A percentile compares a stretch with the other conserved stretches of the same genome.
Conservation (phyloP, 2,797 vertebrate species). For the Syngnathus rostellatus region DNA sequence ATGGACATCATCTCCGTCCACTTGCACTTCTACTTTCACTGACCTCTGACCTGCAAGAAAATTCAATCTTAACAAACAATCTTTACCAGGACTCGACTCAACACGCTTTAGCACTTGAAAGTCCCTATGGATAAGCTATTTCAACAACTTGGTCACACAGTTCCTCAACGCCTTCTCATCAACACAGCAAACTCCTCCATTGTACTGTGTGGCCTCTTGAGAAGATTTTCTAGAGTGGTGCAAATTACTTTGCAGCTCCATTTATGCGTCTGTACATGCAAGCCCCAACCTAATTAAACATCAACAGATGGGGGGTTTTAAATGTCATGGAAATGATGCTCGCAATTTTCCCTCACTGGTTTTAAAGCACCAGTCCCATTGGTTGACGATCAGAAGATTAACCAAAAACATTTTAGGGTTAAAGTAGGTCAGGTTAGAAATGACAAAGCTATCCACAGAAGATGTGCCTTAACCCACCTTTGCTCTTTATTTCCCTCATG, state of each 20-base stretch:
- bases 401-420: background rate
- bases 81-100: background rate
- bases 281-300: constrained; percentile 3
- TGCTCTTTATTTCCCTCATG: no score
- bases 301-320: constrained; percentile 1
- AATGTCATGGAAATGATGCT: constrained; percentile 1
- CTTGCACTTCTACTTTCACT: constrained; percentile 35
- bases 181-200: background rate
- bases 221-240: background rate
- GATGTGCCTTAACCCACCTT: background rate
- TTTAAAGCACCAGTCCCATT: background rate
- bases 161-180: background rate
- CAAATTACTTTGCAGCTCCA: background rate
- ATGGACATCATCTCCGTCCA: constrained; percentile 61
- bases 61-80: background rate
- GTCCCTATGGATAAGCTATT: background rate
- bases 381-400: background rate
- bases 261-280: background rate
- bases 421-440: background rate
- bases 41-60: constrained; percentile 38
- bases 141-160: background rate
- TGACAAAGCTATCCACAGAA: background rate
- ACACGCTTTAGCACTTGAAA: background rate
- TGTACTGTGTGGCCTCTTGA: background rate
- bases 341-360: background rate